Evolutionary conservation across 2,888 invertebrate genomes (phyloP).

Genomic region (Cheilosia urbana): DNA sequence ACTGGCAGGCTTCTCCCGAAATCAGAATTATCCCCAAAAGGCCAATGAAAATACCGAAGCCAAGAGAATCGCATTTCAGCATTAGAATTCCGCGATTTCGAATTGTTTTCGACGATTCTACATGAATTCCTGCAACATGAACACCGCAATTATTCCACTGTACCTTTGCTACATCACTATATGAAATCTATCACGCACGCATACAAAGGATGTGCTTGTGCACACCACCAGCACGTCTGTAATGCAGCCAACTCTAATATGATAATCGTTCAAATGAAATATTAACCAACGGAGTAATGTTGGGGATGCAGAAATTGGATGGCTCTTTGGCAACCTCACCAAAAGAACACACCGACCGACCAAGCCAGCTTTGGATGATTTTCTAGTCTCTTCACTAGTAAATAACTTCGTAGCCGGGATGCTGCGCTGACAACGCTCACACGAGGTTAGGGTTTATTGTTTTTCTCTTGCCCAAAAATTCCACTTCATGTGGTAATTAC

Average conservation of each 20-base stretch:
- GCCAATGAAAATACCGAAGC: neutral
- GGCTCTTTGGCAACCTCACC: conserved; percentile 37
- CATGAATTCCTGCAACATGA: conserved; percentile 49
- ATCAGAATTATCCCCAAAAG: conserved; percentile 2
- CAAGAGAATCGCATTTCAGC: conserved; percentile 21
- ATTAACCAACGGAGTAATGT: conserved; percentile 59
- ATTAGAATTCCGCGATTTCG: conserved; percentile 34
- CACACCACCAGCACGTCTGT: neutral
- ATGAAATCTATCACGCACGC: neutral
- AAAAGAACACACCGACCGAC: conserved; percentile 19
- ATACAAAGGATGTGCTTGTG: neutral
- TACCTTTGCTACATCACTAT: neutral
- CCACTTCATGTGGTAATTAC: conserved; percentile 71
- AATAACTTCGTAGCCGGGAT: conserved; percentile 57
- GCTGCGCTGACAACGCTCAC: conserved; percentile 54
- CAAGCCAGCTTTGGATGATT: conserved; percentile 33
- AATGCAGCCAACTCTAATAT: conserved; percentile 51
- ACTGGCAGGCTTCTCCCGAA: neutral
- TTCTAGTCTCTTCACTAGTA: conserved; percentile 53
- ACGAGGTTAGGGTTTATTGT: conserved; percentile 72
- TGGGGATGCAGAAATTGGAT: conserved; percentile 46
- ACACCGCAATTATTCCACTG: conserved; percentile 41
- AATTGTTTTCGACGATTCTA: conserved; percentile 29
- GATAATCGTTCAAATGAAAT: conserved; percentile 68
- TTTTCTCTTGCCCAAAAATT: conserved; percentile 71